Conservation (phyloP, 2,888 invertebrate species). For the Arrhopalites spinosus region DNA sequence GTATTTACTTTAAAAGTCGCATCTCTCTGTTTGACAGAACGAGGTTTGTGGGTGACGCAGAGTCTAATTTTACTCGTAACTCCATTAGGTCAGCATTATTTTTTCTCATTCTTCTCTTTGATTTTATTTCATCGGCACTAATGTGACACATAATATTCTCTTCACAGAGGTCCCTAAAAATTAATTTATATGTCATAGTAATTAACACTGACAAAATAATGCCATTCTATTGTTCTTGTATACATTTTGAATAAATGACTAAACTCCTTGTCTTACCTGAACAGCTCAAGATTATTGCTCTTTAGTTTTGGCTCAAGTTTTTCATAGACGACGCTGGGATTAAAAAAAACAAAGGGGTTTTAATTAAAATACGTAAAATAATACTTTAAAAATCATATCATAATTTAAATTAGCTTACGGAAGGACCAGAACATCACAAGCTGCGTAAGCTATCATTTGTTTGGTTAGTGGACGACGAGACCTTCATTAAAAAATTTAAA, state of each 20-base stretch:
- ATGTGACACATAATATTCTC: conserved; percentile 85
- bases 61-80: conserved; percentile 73
- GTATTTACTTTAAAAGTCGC: conserved; percentile 70
- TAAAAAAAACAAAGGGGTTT: no score
- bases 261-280: no score
- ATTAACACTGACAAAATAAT: no score
- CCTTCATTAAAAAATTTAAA: no score
- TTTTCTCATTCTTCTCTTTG: conserved; percentile 85
- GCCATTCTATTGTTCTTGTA: no score
- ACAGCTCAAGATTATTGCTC: conserved; percentile 65
- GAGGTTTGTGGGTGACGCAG: conserved; percentile 77
- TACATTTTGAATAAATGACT: no score
- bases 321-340: conserved; percentile 66
- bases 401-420: no score
- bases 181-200: no score
- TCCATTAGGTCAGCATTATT: conserved; percentile 90
- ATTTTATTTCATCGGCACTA: conserved; percentile 81
- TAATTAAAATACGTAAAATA: no score
- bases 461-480: conserved; percentile 83
- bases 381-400: no score
- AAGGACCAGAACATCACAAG: conserved; percentile 83
- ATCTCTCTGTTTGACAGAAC: conserved; percentile 91
- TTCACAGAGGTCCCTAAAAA: conserved; percentile 83
- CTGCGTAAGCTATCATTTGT: conserved; percentile 90
- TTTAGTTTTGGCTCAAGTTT: conserved; percentile 65